phyloP scores from a whole-genome alignment of 2,113 vertebrate genomes.

The Panthera leo region DNA sequence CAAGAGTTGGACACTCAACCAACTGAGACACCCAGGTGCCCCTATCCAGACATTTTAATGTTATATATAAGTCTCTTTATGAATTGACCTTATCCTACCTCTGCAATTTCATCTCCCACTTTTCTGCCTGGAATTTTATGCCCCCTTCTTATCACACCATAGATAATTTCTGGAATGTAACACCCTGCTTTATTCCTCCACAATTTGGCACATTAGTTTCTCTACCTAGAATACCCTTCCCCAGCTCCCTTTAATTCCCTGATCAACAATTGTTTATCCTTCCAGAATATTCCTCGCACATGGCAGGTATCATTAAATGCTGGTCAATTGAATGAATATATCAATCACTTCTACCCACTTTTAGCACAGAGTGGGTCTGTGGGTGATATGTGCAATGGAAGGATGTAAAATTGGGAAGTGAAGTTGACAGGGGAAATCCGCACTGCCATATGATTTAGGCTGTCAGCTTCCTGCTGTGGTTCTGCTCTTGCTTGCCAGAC shows the following conservation, averaged over 20 bases:
- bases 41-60: not conserved
- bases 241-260: not conserved
- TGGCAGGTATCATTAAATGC: not conserved
- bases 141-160: not conserved
- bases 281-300: not conserved
- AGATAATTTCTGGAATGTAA: not conserved
- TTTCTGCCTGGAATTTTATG: not conserved
- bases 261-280: not conserved
- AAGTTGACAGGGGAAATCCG: slow-evolving; percentile 51
- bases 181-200: not conserved
- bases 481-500: not conserved
- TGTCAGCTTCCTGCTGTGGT: slow-evolving; percentile 54
- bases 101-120: not conserved
- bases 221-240: not conserved
- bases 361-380: not conserved
- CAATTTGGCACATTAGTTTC: not conserved
- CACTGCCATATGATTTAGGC: slow-evolving; percentile 35
- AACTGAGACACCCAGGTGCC: too few species aligned
- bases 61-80: not conserved
- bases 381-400: slow-evolving; percentile 48
- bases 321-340: not conserved
- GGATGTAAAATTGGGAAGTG: slow-evolving; percentile 61
- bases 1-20: too few species aligned
- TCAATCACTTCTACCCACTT: slow-evolving; percentile 65
- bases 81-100: not conserved